Conservation (phyloP, 2,113 vertebrate species). For the Rostratula benghalensis region DNA sequence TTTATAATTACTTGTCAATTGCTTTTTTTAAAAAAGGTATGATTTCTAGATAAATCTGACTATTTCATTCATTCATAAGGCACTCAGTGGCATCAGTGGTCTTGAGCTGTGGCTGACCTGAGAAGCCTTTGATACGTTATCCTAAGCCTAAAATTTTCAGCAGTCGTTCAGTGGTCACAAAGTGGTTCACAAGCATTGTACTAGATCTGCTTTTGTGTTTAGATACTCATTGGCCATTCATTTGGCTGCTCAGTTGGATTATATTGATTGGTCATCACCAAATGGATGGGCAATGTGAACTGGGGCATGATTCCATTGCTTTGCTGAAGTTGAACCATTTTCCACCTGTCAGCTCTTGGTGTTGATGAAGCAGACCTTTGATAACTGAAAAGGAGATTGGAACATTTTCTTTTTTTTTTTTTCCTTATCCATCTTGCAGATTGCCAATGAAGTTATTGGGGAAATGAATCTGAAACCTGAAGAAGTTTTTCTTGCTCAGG, state of each 20-base stretch:
- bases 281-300: neutral
- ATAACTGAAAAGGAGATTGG: fast-evolving
- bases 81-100: neutral
- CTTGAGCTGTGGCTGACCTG: neutral
- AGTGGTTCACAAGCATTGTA: neutral
- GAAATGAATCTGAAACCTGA: conserved; percentile 98
- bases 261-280: neutral
- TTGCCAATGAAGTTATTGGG: conserved; percentile 97
- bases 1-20: neutral
- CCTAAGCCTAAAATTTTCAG: neutral
- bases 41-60: neutral
- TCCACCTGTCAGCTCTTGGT: neutral
- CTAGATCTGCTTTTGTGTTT: neutral
- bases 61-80: neutral
- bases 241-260: too few species aligned
- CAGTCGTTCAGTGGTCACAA: neutral
- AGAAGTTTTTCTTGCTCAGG: conserved; percentile 95
- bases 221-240: neutral
- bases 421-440: conserved; percentile 68
- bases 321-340: neutral
- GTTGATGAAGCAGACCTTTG: neutral
- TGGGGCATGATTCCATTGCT: neutral
- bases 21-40: neutral
- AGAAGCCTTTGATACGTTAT: neutral
- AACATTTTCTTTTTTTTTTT: neutral